Evolutionary conservation across 2,888 invertebrate species (phyloP).

Genomic region (Orthosia gothica): DNA sequence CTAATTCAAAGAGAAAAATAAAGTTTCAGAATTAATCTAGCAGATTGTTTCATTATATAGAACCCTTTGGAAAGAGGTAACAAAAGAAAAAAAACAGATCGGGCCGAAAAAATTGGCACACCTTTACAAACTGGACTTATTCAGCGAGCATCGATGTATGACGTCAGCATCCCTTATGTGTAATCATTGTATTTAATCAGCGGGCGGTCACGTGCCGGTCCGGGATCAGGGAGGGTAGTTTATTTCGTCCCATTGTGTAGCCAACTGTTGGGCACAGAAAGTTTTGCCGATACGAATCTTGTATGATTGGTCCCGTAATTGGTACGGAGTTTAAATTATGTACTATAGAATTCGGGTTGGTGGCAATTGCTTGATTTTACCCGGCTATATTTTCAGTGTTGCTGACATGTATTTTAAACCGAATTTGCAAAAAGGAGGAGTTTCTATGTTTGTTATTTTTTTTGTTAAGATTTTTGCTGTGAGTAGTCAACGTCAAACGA

Average conservation of each 20-base stretch:
- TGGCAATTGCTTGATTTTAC: conserved; percentile 12
- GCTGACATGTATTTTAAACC: background rate
- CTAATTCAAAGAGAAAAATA: background rate
- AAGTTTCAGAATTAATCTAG: background rate
- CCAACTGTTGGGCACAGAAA: conserved; percentile 64
- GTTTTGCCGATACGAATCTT: conserved; percentile 65
- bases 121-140: conserved; percentile 46
- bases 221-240: conserved; percentile 73
- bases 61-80: conserved; percentile 32
- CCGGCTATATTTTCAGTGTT: conserved; percentile 3
- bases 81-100: conserved; percentile 33
- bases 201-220: conserved; percentile 75
- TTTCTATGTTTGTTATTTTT: background rate
- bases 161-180: conserved; percentile 67
- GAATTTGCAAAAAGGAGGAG: too few species aligned
- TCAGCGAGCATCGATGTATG: conserved; percentile 50
- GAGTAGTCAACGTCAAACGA: background rate
- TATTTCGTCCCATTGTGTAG: conserved; percentile 69
- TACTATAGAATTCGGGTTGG: conserved; percentile 14
- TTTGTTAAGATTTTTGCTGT: background rate
- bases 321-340: conserved; percentile 62
- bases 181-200: conserved; percentile 79
- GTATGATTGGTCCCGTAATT: conserved; percentile 67
- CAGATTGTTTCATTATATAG: background rate
- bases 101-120: conserved; percentile 27